Conservation (phyloP, 1,140 invertebrate genomes). For the Intoshia linei region DNA sequence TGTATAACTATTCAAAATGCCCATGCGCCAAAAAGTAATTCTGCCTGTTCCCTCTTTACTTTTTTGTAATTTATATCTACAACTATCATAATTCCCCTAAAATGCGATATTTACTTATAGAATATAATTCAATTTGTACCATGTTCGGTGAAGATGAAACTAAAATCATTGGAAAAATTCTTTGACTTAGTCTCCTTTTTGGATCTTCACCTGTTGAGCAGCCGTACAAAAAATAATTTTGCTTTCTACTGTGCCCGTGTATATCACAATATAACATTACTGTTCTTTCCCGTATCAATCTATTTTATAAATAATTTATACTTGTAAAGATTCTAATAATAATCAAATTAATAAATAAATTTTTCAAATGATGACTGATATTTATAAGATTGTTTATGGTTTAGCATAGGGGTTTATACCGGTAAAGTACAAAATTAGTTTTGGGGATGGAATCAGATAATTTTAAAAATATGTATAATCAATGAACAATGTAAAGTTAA, state of each 20-base stretch:
- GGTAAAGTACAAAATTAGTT: not conserved
- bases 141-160: conserved; percentile 63
- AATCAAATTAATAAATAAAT: too few relatives aligned
- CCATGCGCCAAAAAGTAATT: conserved; percentile 66
- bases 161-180: conserved; percentile 60
- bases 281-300: conserved; percentile 45
- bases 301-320: conserved; percentile 8
- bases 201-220: conserved; percentile 49
- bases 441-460: not conserved
- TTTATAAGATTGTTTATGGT: too few relatives aligned
- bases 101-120: conserved; percentile 4
- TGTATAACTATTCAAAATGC: conserved; percentile 61
- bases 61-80: conserved; percentile 60
- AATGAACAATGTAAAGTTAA: too few relatives aligned
- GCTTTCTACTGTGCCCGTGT: conserved; percentile 22
- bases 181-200: conserved; percentile 39
- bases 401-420: too few relatives aligned
- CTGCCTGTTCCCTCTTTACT: conserved; percentile 63
- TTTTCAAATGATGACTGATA: too few relatives aligned
- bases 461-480: not conserved
- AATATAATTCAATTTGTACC: conserved; percentile 24
- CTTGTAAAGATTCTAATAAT: too few relatives aligned
- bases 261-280: conserved; percentile 23
- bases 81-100: conserved; percentile 56
- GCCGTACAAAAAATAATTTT: conserved; percentile 26